Conservation (phyloP, 2,888 invertebrate species). For the Pimpla rufipes region DNA sequence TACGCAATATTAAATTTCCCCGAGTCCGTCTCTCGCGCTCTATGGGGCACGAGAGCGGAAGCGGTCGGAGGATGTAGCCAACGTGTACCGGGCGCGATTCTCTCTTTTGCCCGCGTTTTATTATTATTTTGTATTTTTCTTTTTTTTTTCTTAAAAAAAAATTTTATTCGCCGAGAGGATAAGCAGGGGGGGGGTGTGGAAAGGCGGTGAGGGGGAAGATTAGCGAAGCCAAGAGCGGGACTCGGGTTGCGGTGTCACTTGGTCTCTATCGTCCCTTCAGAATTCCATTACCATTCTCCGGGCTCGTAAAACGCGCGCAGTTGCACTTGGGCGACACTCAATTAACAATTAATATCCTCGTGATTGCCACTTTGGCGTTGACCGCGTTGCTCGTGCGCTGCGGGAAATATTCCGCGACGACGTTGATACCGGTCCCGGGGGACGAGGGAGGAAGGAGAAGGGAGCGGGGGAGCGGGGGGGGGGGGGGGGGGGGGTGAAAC, state of each 20-base stretch:
- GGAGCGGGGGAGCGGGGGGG: not conserved
- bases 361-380: not conserved
- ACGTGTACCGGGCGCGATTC: not conserved
- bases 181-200: not conserved
- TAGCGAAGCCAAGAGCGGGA: not conserved
- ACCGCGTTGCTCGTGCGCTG: not conserved
- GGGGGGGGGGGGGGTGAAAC: not conserved
- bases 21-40: slow-evolving; percentile 36
- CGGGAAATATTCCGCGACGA: not conserved
- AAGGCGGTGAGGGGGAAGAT: not conserved
- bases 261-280: not conserved
- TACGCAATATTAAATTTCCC: slow-evolving; percentile 71
- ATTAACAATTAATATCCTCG: slow-evolving; percentile 21
- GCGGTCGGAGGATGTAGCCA: not conserved
- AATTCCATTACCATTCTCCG: not conserved
- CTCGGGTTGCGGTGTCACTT: not conserved
- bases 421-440: not conserved
- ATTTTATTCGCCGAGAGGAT: slow-evolving; percentile 42
- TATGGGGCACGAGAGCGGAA: slow-evolving; percentile 24
- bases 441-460: not conserved
- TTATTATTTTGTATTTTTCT: too few species aligned
- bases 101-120: not conserved
- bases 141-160: slow-evolving; percentile 31
- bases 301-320: not conserved
- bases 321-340: not conserved